phyloP scores from a whole-genome alignment of 1,140 invertebrate species.

The Micrasema minimum region DNA sequence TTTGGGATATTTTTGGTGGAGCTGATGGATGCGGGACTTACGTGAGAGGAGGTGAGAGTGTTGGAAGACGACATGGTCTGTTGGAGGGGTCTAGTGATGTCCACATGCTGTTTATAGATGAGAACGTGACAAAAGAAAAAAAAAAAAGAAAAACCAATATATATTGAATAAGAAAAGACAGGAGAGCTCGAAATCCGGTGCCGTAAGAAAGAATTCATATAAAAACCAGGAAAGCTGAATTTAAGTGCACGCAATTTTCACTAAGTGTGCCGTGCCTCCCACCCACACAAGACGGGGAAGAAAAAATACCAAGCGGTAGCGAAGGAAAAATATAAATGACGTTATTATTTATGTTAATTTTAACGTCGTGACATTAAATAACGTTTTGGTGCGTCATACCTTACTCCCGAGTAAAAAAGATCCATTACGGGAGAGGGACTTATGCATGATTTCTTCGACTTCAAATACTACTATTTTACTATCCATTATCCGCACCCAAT shows the following conservation, averaged over 20 bases:
- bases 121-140: too few relatives aligned
- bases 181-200: background rate
- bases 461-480: too few relatives aligned
- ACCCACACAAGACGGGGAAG: constrained; percentile 13
- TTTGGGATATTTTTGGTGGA: too few relatives aligned
- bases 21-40: too few relatives aligned
- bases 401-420: constrained; percentile 43
- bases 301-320: constrained; percentile 23
- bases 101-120: too few relatives aligned
- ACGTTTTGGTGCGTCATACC: constrained; percentile 53
- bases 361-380: constrained; percentile 53
- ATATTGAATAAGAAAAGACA: background rate
- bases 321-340: constrained; percentile 53
- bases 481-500: too few relatives aligned
- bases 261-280: constrained; percentile 47
- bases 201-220: constrained; percentile 20
- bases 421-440: constrained; percentile 39
- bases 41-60: too few relatives aligned
- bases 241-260: constrained; percentile 54
- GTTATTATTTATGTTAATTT: constrained; percentile 55
- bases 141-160: background rate
- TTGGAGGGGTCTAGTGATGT: too few relatives aligned
- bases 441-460: too few relatives aligned
- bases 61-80: too few relatives aligned
- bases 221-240: constrained; percentile 52